phyloP scores from a whole-genome alignment of 2,888 invertebrate species.

The Orthosia gracilis region DNA sequence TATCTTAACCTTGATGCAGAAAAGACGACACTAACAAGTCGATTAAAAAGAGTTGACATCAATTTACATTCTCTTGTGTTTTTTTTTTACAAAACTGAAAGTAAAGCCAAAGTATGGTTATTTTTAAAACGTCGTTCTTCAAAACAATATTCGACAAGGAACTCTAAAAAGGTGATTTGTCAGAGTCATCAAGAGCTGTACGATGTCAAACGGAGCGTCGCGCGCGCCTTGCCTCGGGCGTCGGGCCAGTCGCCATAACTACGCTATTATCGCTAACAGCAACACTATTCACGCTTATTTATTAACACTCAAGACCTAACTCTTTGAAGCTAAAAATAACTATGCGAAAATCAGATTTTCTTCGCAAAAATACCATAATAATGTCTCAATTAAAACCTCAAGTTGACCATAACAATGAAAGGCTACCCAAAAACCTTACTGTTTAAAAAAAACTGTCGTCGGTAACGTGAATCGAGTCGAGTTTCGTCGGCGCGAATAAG shows the following conservation, averaged over 20 bases:
- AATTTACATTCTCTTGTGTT: neutral
- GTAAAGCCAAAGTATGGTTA: slow-evolving; percentile 16
- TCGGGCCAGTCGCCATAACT: slow-evolving; percentile 67
- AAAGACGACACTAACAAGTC: neutral
- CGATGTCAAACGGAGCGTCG: slow-evolving; percentile 72
- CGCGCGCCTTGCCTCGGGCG: slow-evolving; percentile 56
- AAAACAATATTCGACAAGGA: slow-evolving; percentile 32
- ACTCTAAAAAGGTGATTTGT: slow-evolving; percentile 68
- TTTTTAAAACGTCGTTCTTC: slow-evolving; percentile 17
- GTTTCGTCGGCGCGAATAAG: slow-evolving; percentile 77
- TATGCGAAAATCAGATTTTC: slow-evolving; percentile 6
- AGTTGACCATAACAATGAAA: slow-evolving; percentile 62
- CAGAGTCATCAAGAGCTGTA: slow-evolving; percentile 73
- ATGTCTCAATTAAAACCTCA: slow-evolving; percentile 59
- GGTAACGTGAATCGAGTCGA: slow-evolving; percentile 69
- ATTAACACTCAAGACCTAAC: slow-evolving; percentile 50
- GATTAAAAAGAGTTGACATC: slow-evolving; percentile 12
- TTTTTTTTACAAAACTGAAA: neutral
- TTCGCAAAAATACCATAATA: slow-evolving; percentile 44
- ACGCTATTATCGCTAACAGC: slow-evolving; percentile 64
- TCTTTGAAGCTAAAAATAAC: slow-evolving; percentile 33
- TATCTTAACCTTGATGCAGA: neutral
- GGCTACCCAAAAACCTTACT: slow-evolving; percentile 52
- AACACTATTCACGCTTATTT: slow-evolving; percentile 66
- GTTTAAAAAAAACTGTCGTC: slow-evolving; percentile 62